Evolutionary conservation across 2,113 vertebrate species (phyloP).

Genomic region (Amblyopsis rosae): DNA sequence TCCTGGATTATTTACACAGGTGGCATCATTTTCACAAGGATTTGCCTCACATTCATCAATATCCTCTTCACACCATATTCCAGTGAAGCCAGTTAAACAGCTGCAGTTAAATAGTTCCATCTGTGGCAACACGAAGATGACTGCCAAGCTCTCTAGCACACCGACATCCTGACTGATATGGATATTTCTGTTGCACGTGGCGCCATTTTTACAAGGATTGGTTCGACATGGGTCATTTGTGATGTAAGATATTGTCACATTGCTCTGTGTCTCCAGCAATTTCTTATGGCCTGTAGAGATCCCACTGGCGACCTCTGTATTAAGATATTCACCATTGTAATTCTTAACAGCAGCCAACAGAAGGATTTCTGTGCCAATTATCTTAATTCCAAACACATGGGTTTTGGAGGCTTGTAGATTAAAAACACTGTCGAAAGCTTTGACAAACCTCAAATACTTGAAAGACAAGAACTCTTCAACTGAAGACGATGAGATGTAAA

Average conservation of each 20-base stretch:
- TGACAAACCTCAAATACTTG: constrained; percentile 73
- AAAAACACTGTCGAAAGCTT: constrained; percentile 76
- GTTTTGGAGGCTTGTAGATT: constrained; percentile 78
- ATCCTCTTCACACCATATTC: constrained; percentile 71
- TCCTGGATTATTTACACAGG: constrained; percentile 71
- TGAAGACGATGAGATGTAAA: constrained; percentile 66
- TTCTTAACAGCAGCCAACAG: constrained; percentile 74
- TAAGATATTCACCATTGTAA: constrained; percentile 74
- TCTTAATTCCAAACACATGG: constrained; percentile 77
- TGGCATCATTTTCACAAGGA: constrained; percentile 69
- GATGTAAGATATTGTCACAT: constrained; percentile 72
- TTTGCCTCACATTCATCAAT: constrained; percentile 70
- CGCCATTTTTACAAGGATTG: constrained; percentile 71
- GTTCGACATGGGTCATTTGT: constrained; percentile 72
- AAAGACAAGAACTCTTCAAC: constrained; percentile 72
- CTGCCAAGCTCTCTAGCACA: constrained; percentile 67
- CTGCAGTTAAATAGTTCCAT: constrained; percentile 73
- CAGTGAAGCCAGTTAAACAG: constrained; percentile 67
- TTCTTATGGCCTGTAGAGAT: constrained; percentile 71
- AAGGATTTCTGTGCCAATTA: constrained; percentile 62
- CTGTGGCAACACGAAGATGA: constrained; percentile 76
- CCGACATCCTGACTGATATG: constrained; percentile 67
- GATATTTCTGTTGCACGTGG: constrained; percentile 69
- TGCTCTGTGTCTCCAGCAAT: constrained; percentile 70
- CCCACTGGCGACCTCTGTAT: constrained; percentile 65